phyloP scores from a whole-genome alignment of 2,888 invertebrate species.

The Priocnemis perturbator region DNA sequence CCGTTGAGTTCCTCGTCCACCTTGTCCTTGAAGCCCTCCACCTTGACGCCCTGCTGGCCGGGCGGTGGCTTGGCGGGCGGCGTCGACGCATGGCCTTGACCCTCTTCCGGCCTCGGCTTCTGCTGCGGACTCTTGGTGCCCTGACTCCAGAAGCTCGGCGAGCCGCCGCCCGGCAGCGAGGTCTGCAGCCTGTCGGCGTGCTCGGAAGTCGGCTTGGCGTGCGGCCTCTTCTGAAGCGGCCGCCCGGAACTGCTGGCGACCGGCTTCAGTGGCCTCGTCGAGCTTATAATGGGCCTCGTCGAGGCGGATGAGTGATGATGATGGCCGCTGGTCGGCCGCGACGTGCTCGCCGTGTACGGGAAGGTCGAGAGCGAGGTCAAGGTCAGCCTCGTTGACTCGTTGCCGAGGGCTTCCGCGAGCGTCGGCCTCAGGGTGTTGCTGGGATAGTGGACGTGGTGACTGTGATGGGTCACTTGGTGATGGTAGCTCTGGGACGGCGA shows the following conservation, averaged over 20 bases:
- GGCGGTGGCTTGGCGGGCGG: no score
- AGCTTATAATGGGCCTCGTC: slow-evolving; percentile 46
- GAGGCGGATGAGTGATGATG: slow-evolving; percentile 69
- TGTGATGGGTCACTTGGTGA: slow-evolving; percentile 21
- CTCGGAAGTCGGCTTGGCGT: slow-evolving; percentile 65
- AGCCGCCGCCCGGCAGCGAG: slow-evolving; percentile 29
- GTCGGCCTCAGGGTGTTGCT: slow-evolving; percentile 52
- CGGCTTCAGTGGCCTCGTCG: slow-evolving; percentile 61
- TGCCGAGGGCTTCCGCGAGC: slow-evolving; percentile 69
- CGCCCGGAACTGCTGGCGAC: slow-evolving; percentile 46
- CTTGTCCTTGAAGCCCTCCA: slow-evolving; percentile 64
- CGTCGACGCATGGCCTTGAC: slow-evolving; percentile 22
- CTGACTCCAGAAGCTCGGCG: slow-evolving; percentile 34
- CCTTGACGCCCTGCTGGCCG: slow-evolving; percentile 6
- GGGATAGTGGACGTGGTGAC: slow-evolving; percentile 28
- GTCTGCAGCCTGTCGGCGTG: slow-evolving; percentile 54
- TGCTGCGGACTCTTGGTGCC: slow-evolving; percentile 35
- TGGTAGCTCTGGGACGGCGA: slow-evolving; percentile 18
- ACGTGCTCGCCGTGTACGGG: slow-evolving; percentile 47
- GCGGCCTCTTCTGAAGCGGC: slow-evolving; percentile 67
- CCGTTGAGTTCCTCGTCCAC: slow-evolving; percentile 61
- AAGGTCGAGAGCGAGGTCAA: slow-evolving; percentile 59
- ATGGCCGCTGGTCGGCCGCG: slow-evolving; percentile 72
- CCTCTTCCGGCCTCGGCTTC: slow-evolving; percentile 53
- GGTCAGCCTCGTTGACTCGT: slow-evolving; percentile 66